phyloP scores from a whole-genome alignment of 2,113 vertebrate genomes.

The Coregonus clupeaformis region DNA sequence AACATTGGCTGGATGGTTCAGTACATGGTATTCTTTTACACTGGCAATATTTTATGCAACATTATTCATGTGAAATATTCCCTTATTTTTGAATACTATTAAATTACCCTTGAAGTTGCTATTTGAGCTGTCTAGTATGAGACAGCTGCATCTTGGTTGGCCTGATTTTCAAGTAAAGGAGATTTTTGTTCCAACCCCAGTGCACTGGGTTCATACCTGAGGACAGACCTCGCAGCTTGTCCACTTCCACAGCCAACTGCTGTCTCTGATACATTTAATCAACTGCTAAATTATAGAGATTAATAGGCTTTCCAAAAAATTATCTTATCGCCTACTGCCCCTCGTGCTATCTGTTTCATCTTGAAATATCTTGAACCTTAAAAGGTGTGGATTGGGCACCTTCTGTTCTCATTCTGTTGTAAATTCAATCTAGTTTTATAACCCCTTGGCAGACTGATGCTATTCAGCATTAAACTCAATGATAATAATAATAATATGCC shows the following conservation, averaged over 20 bases:
- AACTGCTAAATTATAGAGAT: slow-evolving; percentile 63
- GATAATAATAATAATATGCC: no score
- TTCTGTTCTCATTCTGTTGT: slow-evolving; percentile 33
- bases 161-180: background rate
- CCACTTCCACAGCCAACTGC: slow-evolving; percentile 50
- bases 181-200: background rate
- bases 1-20: slow-evolving; percentile 19
- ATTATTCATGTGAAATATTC: background rate
- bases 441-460: background rate
- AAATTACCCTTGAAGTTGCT: background rate
- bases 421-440: background rate
- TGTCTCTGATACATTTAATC: slow-evolving; percentile 57
- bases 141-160: background rate
- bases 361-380: slow-evolving; percentile 35
- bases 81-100: no score
- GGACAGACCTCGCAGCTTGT: slow-evolving; percentile 19
- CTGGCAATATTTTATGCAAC: background rate
- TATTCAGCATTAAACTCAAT: background rate
- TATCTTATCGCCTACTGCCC: slow-evolving; percentile 44
- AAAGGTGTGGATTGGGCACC: slow-evolving; percentile 10
- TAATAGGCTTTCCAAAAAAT: slow-evolving; percentile 40
- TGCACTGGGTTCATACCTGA: slow-evolving; percentile 44
- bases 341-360: slow-evolving; percentile 35
- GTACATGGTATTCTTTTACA: background rate
- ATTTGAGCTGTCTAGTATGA: background rate